Base-by-base conservation (phyloP, 2,888 invertebrate species). In the Gibbula magus region DNA sequence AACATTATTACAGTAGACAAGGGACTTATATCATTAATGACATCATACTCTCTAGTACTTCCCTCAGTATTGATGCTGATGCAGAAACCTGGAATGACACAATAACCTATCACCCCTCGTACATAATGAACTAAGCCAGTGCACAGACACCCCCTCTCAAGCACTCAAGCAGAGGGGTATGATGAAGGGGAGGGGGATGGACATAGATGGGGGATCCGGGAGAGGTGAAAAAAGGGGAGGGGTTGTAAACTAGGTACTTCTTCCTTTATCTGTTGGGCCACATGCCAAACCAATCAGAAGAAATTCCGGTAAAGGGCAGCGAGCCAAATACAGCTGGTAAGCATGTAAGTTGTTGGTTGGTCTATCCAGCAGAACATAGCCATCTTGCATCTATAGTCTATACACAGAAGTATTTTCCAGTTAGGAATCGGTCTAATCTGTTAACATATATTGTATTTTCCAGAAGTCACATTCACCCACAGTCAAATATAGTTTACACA, bases 221-320 rank as follows among this genome's bases (percentile, higher is more conserved):
- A 29, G 56, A 56, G 20, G 20, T 56, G 20, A 25, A 1, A 7
- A 7, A 20, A 10, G 56, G 61, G 29, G 22, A 10, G 29, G 61
- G 25, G 45, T 1, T 4, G 45, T 8, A 10, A 45, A 45, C 8
- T 1, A 10, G 45, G 29, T 25, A 18, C 25, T 8, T 25, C 61
- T 61, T 61, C 61, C 25, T 29, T 61, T 61, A 61, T 61, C 29
- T 61, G 45, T 61, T 5, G 25, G 61, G 61, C 61, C 45, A 74
- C 22, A 74, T 74, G 74, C 74, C 74, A 74, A 51, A 51, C 74
- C 25, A 74, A 51, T 20, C 45, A 61, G 25, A 83, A 79, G 80
- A 80, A 78, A 79, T 83, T 81, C 84, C 86, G 82, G 83, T 45
- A 82, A 86, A 86, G 85, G 86, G 86, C 85, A 85, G 76, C 53